These are phyloP conservation scores for Cancer borealis DNA, from an alignment of 2,888 invertebrate genomes.

Conservation along the genomic window DNA sequence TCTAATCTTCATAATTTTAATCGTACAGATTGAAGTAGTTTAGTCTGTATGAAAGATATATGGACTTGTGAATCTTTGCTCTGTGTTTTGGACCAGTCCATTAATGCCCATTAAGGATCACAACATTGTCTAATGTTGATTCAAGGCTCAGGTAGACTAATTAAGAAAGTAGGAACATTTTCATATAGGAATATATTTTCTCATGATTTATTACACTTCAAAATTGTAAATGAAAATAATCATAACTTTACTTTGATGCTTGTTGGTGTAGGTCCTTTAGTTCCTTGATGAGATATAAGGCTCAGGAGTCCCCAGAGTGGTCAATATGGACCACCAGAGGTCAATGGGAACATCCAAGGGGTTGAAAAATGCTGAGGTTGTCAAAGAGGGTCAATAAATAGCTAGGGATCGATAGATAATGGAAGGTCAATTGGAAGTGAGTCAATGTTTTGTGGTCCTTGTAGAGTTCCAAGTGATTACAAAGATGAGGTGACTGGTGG, in stretches of 20 bases:
- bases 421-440: too few relatives aligned
- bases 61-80: neutral
- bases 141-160: neutral
- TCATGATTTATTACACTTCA: neutral
- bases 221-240: too few relatives aligned
- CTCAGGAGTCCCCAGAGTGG: neutral
- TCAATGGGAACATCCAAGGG: too few relatives aligned
- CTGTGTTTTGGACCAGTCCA: neutral
- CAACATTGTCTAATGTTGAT: neutral
- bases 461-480: too few relatives aligned
- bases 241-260: neutral
- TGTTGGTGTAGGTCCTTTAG: neutral
- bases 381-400: too few relatives aligned
- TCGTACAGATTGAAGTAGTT: neutral
- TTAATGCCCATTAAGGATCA: neutral
- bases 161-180: neutral
- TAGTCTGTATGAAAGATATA: neutral
- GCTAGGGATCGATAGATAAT: too few relatives aligned
- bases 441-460: too few relatives aligned
- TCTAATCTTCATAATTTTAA: neutral
- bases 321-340: too few relatives aligned
- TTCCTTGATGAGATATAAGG: neutral
- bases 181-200: neutral
- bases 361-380: too few relatives aligned
- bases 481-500: too few relatives aligned